Percentiles rank a stretch among this genome's conserved stretches.
phyloP scores from a whole-genome alignment of 2,797 vertebrate species.

The Sparus aurata region DNA sequence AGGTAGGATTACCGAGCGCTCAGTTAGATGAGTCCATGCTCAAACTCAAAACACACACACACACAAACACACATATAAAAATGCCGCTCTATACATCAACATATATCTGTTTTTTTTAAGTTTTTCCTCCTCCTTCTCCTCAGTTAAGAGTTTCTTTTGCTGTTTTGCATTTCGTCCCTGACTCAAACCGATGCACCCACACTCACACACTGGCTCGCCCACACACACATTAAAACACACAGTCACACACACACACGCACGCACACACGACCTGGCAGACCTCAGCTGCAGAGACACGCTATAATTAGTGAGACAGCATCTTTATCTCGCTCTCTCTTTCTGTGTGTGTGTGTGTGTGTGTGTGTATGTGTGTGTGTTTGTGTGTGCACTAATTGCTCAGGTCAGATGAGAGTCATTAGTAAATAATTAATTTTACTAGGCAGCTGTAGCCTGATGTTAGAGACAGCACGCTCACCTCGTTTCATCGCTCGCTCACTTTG shows the following conservation, averaged over 20 bases:
- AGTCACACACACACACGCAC: background rate
- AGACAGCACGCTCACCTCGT: conserved; percentile 14
- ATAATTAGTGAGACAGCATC: conserved; percentile 80
- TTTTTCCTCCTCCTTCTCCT: background rate
- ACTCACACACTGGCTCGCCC: conserved; percentile 19
- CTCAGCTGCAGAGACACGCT: conserved; percentile 75
- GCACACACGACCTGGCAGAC: conserved; percentile 51
- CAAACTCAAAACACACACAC: conserved; percentile 18
- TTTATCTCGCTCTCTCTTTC: conserved; percentile 52
- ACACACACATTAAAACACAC: conserved; percentile 13
- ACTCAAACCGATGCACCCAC: background rate
- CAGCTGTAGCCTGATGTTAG: conserved; percentile 64
- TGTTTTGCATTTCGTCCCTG: background rate
- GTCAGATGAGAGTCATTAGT: conserved; percentile 78
- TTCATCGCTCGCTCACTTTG: conserved; percentile 12
- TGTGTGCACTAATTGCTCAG: conserved; percentile 69
- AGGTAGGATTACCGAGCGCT: conserved; percentile 77
- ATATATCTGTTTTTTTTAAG: conserved; percentile 1
- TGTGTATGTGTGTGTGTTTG: conserved; percentile 38
- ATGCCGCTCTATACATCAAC: background rate
- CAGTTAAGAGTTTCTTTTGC: background rate
- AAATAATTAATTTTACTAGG: conserved; percentile 83
- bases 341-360: conserved; percentile 39
- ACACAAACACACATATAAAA: conserved; percentile 9
- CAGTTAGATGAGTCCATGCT: conserved; percentile 70